Percentiles rank a stretch among this genome's conserved stretches.
Conservation (phyloP, 1,140 invertebrate genomes). For the Acromyrmex charruanus region DNA sequence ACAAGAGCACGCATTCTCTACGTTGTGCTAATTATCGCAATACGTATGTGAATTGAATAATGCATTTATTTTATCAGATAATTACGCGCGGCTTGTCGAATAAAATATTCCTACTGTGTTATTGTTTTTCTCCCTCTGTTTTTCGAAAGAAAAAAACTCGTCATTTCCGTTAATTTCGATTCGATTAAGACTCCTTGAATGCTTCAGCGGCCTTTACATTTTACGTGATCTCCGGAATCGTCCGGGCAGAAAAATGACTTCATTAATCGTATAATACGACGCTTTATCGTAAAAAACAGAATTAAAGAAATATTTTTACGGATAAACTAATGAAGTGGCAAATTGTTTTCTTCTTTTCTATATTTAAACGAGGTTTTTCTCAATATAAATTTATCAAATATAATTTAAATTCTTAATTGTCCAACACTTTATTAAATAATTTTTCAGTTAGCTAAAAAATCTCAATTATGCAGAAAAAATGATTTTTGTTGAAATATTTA, state of each 20-base stretch:
- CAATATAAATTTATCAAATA: conserved; percentile 10
- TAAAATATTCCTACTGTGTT: conserved; percentile 45
- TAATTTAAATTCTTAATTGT: not conserved
- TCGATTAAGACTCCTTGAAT: not conserved
- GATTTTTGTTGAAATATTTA: too few species aligned
- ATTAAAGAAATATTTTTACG: not conserved
- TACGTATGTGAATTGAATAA: conserved; percentile 58
- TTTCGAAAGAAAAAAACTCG: not conserved
- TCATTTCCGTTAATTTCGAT: conserved; percentile 51
- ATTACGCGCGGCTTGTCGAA: conserved; percentile 41
- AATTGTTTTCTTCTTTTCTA: not conserved
- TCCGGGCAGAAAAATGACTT: not conserved
- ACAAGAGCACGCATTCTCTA: conserved; percentile 37
- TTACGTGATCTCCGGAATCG: not conserved
- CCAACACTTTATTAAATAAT: not conserved
- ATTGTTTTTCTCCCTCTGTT: conserved; percentile 3
- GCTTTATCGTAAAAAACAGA: not conserved
- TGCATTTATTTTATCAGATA: conserved; percentile 62
- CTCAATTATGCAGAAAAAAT: too few species aligned
- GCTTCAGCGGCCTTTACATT: not conserved
- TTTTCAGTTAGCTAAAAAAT: not conserved
- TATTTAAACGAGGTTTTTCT: not conserved
- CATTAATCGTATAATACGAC: not conserved
- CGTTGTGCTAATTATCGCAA: conserved; percentile 54
- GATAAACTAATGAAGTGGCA: not conserved